Percentiles rank a stretch among this genome's conserved stretches.
phyloP scores from a whole-genome alignment of 1,140 invertebrate genomes.

The Scaptomyza pallida region DNA sequence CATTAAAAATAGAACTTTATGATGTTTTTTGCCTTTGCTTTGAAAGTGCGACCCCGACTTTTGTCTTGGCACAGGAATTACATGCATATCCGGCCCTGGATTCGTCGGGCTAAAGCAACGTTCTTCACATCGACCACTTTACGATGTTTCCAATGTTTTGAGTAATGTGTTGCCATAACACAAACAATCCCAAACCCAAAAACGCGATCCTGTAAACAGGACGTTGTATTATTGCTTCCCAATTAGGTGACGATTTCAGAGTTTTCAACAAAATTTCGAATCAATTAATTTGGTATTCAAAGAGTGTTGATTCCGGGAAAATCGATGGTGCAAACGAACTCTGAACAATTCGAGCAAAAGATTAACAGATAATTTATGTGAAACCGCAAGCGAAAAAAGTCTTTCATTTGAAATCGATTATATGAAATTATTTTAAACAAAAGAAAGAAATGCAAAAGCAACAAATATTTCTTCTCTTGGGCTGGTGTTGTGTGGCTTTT shows the following conservation, averaged over 20 bases:
- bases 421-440: constrained; percentile 46
- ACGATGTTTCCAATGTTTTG: constrained; percentile 29
- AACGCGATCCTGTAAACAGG: constrained; percentile 71
- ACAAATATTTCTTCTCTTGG: constrained; percentile 28
- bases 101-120: neutral
- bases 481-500: neutral
- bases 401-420: constrained; percentile 53
- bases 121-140: constrained; percentile 41
- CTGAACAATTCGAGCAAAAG: constrained; percentile 24
- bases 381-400: constrained; percentile 27
- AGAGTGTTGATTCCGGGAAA: constrained; percentile 6
- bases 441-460: constrained; percentile 20
- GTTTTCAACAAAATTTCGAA: neutral
- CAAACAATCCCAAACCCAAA: constrained; percentile 21
- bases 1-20: constrained; percentile 78
- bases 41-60: constrained; percentile 26
- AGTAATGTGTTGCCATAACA: constrained; percentile 13
- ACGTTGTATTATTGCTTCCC: constrained; percentile 22
- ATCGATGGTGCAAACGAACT: constrained; percentile 25
- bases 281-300: constrained; percentile 1
- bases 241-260: constrained; percentile 57
- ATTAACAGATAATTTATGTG: constrained; percentile 54
- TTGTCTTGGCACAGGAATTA: constrained; percentile 55
- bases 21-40: constrained; percentile 58
- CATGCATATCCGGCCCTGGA: constrained; percentile 69